Evolutionary conservation across 2,888 invertebrate species (phyloP).

Genomic region (Neoitamus cyanurus): DNA sequence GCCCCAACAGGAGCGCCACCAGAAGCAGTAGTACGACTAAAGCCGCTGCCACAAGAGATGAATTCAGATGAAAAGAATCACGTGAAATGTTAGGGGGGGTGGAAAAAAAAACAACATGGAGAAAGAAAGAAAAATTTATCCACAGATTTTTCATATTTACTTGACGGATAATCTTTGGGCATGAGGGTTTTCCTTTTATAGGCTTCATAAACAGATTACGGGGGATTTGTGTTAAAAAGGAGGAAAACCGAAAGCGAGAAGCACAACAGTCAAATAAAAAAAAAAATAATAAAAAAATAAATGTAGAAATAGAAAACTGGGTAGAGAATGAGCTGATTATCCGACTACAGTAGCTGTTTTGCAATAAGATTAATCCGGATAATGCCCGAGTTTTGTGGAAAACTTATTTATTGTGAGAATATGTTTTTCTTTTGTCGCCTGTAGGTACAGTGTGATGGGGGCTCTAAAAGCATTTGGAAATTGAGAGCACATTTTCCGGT

Average conservation of each 20-base stretch:
- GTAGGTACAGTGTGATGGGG: no score
- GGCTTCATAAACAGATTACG: not conserved
- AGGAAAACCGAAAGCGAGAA: not conserved
- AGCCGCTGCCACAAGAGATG: not conserved
- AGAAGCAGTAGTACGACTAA: not conserved
- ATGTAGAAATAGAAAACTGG: not conserved
- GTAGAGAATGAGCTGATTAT: not conserved
- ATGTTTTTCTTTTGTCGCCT: no score
- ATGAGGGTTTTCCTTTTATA: not conserved
- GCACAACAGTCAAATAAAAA: not conserved
- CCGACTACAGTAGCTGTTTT: not conserved
- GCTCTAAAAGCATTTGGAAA: no score
- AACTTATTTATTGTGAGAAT: not conserved
- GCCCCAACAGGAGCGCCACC: not conserved
- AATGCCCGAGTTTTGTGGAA: not conserved
- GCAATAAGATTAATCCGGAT: not conserved
- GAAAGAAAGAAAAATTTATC: not conserved
- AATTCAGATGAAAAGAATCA: not conserved
- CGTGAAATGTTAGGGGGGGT: not conserved
- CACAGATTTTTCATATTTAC: constrained; percentile 1
- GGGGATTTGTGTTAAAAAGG: not conserved
- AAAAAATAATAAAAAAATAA: not conserved
- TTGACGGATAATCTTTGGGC: not conserved
- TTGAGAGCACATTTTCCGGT: no score
- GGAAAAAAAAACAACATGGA: no score